Conservation (phyloP, 2,113 vertebrate species). For the Oncorhynchus gorbuscha region DNA sequence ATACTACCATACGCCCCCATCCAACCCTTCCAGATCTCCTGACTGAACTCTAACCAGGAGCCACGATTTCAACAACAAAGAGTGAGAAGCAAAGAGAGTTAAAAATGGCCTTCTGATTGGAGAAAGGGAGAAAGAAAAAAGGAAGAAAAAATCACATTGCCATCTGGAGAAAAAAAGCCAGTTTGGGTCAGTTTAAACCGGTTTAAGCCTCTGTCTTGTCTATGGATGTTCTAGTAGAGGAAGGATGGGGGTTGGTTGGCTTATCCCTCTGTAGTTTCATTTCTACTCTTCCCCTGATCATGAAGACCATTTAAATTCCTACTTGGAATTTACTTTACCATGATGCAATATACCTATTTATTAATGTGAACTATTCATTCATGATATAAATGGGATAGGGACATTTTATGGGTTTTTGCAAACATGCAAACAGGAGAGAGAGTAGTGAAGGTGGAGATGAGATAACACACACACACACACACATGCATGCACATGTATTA, state of each 20-base stretch:
- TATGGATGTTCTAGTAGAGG: conserved; percentile 9
- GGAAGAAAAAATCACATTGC: conserved; percentile 29
- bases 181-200: conserved; percentile 48
- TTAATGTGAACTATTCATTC: too few relatives aligned
- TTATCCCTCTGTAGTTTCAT: too few relatives aligned
- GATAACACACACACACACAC: too few relatives aligned
- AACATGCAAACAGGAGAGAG: too few relatives aligned
- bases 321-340: too few relatives aligned
- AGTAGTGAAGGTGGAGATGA: too few relatives aligned
- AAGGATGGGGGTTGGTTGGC: conserved; percentile 1
- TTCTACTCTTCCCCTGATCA: too few relatives aligned
- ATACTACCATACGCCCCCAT: conserved; percentile 63
- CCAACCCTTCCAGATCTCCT: conserved; percentile 58
- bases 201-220: conserved; percentile 23
- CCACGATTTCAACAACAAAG: conserved; percentile 79
- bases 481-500: too few relatives aligned
- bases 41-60: conserved; percentile 74
- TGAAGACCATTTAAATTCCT: too few relatives aligned
- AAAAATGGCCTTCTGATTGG: conserved; percentile 31
- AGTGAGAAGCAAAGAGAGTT: conserved; percentile 33
- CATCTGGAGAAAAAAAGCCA: conserved; percentile 32
- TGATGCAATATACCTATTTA: too few relatives aligned
- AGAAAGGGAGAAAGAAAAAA: conserved; percentile 10
- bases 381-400: too few relatives aligned
- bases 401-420: too few relatives aligned